Conservation (phyloP, 2,797 vertebrate species). For the Pitangus sulphuratus region DNA sequence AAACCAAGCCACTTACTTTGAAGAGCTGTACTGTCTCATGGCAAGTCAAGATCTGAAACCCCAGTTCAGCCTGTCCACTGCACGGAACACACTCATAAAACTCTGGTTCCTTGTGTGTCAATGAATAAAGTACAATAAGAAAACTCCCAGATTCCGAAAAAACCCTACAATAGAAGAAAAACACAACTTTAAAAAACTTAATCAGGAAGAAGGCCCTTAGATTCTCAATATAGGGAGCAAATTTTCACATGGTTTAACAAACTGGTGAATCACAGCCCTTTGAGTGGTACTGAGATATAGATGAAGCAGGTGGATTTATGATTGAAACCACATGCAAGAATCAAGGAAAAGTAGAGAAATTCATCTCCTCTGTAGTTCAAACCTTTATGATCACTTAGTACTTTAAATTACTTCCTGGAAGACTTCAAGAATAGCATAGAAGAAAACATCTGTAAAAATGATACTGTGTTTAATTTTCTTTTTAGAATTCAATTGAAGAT, state of each 20-base stretch:
- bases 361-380: neutral
- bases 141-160: constrained; percentile 87
- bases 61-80: constrained; percentile 73
- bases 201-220: neutral
- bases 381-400: neutral
- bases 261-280: neutral
- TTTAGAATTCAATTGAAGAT: neutral
- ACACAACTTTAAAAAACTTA: neutral
- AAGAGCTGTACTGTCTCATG: constrained; percentile 84
- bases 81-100: constrained; percentile 88
- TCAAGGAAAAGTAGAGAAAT: neutral
- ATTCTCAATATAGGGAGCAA: neutral
- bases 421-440: neutral
- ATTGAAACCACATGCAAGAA: neutral
- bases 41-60: constrained; percentile 85
- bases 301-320: neutral
- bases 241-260: neutral
- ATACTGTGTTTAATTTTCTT: neutral
- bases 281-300: neutral
- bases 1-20: constrained; percentile 80
- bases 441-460: neutral
- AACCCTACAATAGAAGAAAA: constrained; percentile 75
- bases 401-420: neutral
- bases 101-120: constrained; percentile 88
- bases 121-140: constrained; percentile 87